Evolutionary conservation across 2,888 invertebrate genomes (phyloP).

Genomic region (Baccha elongata): DNA sequence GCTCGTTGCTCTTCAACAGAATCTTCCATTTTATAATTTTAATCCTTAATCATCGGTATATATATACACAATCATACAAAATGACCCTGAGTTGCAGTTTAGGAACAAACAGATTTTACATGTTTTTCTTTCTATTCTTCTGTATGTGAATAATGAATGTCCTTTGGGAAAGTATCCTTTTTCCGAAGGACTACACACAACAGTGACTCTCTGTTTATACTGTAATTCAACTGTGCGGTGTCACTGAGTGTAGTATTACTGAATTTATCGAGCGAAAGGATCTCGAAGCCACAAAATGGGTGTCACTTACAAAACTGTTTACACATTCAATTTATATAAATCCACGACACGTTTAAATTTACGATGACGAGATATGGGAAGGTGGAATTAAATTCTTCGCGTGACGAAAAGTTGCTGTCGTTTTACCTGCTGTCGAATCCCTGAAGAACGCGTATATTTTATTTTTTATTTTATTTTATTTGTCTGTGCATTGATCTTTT

Average conservation of each 20-base stretch:
- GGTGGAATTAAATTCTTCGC: conserved; percentile 27
- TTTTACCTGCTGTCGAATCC: conserved; percentile 66
- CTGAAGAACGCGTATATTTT: conserved; percentile 44
- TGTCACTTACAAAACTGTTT: conserved; percentile 28
- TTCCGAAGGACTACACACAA: not conserved
- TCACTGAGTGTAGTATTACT: conserved; percentile 12
- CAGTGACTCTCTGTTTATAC: conserved; percentile 16
- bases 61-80: conserved; percentile 19
- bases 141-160: not conserved
- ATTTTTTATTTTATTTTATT: conserved; percentile 15
- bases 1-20: conserved; percentile 76
- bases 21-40: conserved; percentile 77
- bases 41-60: conserved; percentile 20
- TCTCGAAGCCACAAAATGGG: conserved; percentile 18
- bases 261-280: conserved; percentile 36
- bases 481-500: conserved; percentile 54
- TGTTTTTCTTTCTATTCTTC: conserved; percentile 13
- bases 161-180: not conserved
- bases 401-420: conserved; percentile 2
- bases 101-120: conserved; percentile 44
- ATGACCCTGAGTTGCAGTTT: conserved; percentile 32
- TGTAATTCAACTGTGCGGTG: conserved; percentile 7
- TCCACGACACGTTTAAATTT: conserved; percentile 5
- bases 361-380: conserved; percentile 28
- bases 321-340: conserved; percentile 23